These are phyloP conservation scores for Nomada ruficornis DNA, from an alignment of 2,888 invertebrate species.

Conservation along the genomic window DNA sequence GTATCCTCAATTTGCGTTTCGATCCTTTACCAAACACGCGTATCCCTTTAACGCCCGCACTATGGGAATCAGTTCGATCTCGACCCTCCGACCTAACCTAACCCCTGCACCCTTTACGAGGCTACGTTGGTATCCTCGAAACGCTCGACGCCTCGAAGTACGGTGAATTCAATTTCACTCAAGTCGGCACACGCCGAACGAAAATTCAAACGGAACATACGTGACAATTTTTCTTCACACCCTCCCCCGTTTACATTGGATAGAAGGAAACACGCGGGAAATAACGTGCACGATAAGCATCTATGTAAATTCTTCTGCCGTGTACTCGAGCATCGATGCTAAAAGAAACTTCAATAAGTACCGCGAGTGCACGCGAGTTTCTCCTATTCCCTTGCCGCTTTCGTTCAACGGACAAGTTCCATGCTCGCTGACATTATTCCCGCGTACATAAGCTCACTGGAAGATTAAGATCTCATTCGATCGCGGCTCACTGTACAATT, in stretches of 20 bases:
- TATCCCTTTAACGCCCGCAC: slow-evolving; percentile 38
- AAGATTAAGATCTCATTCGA: slow-evolving; percentile 18
- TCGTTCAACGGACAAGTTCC: slow-evolving; percentile 1
- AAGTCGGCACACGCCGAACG: neutral
- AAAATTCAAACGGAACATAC: neutral
- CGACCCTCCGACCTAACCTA: slow-evolving; percentile 59
- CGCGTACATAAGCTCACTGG: slow-evolving; percentile 9
- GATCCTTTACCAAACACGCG: slow-evolving; percentile 15
- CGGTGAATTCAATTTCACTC: neutral
- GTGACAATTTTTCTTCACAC: neutral
- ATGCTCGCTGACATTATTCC: slow-evolving; percentile 15
- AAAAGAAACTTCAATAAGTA: too few species aligned
- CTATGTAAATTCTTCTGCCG: neutral
- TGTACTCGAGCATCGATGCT: too few species aligned
- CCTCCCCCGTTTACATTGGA: too few species aligned
- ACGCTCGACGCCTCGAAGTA: slow-evolving; percentile 1
- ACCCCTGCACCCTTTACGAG: slow-evolving; percentile 50
- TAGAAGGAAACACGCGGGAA: slow-evolving; percentile 26
- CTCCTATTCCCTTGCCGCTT: neutral
- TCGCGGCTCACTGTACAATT: slow-evolving; percentile 1
- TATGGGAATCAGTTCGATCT: slow-evolving; percentile 52
- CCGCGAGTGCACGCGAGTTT: neutral
- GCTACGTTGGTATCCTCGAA: slow-evolving; percentile 22
- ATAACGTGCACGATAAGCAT: neutral
- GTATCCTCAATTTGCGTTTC: slow-evolving; percentile 14